Evolutionary conservation across 30 jellyfish, hydroid and myxozoan genomes (phyloP), one percentile per base, ranked within the genome.

Genomic region (Haliclystus octoradiatus): DNA sequence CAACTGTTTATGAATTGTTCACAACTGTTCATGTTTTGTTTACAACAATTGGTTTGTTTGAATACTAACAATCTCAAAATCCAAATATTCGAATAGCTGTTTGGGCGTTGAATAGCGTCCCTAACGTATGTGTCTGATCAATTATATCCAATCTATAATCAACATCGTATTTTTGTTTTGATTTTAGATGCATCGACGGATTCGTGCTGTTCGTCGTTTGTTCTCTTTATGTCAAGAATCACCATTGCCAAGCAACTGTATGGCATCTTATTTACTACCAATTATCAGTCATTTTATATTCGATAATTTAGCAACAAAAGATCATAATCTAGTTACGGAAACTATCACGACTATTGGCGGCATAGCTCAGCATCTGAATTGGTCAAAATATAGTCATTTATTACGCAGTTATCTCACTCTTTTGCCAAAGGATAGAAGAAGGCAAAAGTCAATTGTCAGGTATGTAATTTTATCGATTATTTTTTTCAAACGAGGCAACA

Each of bases 281-380:
- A 52, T 88, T 79, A 72, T 81, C 66, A 80, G 81, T 69, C 95
- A 88, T 75, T 76, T 74, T 28, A 67, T 88, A 9, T 75, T 75
- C 34, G 97, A 80, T 12, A 52, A 50, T 40, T 68, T 73, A 29
- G 29, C 83, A 26, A 77, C 93, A 1, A 81, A 81, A 75, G 97
- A 88, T 32, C 97, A 88, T 66, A 88, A 88, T 49, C 62, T 88
- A 52, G 94, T 88, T 50, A 80, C 85, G 14, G 97, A 67, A 49
- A 49, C 97, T 0, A 76, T 81, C 14, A 63, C 65, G 50, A 50
- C 95, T 24, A 74, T 76, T 29, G 97, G 97, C 14, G 34, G 79
- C 23, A 75, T 88, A 7, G 50, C 66, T 73, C 30, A 72, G 35
- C 33, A 83, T 57, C 12, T 88, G 49, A 75, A 94, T 2, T 88